Percentiles rank a stretch among this genome's conserved stretches.
Conservation (phyloP, 2,888 invertebrate species). For the Pollenia labialis region DNA sequence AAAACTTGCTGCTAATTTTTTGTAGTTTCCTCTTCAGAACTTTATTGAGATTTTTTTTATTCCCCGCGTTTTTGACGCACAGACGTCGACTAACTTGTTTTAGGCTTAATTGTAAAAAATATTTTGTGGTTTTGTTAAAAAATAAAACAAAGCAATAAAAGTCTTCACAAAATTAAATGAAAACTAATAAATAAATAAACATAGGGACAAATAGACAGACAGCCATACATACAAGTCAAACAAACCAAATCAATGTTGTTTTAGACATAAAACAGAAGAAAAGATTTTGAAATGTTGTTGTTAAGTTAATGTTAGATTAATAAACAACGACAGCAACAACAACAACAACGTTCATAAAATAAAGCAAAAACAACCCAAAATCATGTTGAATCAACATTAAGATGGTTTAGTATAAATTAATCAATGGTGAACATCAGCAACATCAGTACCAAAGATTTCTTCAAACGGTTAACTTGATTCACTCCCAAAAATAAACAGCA, state of each 20-base stretch:
- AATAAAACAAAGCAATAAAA: conserved; percentile 4
- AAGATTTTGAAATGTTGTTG: conserved; percentile 62
- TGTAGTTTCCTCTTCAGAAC: no score
- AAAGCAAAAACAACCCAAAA: conserved; percentile 45
- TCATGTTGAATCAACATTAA: conserved; percentile 64
- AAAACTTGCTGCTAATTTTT: no score
- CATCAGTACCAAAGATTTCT: conserved; percentile 83
- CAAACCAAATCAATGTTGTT: conserved; percentile 47
- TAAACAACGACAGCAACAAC: conserved; percentile 39
- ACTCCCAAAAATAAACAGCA: conserved; percentile 9
- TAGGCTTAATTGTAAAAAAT: conserved; percentile 3
- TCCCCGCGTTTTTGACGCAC: neutral
- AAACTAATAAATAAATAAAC: neutral
- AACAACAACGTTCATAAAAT: neutral
- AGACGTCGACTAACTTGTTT: conserved; percentile 16
- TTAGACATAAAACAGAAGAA: conserved; percentile 45
- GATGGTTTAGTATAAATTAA: conserved; percentile 81
- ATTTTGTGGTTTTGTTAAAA: neutral
- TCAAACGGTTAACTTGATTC: conserved; percentile 79
- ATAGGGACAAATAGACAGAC: conserved; percentile 1
- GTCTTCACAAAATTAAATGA: neutral
- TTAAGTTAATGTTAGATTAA: conserved; percentile 56
- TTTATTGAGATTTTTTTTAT: no score
- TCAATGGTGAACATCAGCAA: conserved; percentile 78
- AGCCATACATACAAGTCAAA: neutral